phyloP scores from a whole-genome alignment of 1,140 invertebrate species.

The Pogonomyrmex barbatus region DNA sequence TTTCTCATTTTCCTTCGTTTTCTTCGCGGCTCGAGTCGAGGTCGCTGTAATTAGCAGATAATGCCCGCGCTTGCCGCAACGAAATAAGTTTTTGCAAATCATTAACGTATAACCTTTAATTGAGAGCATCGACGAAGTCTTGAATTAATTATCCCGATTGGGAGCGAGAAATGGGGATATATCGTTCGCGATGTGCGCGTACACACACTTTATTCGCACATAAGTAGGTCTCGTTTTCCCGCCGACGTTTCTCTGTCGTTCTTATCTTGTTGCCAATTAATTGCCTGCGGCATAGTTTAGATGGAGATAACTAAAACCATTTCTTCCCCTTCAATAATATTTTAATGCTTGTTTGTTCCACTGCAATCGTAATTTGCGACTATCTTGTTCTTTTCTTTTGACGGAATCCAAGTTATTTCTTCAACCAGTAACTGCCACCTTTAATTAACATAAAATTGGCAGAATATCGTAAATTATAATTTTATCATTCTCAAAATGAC shows the following conservation, averaged over 20 bases:
- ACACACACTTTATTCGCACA: slow-evolving; percentile 44
- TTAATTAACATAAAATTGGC: neutral
- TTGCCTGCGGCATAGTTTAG: slow-evolving; percentile 83
- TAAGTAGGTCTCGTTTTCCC: slow-evolving; percentile 68
- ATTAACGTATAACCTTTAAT: slow-evolving; percentile 84
- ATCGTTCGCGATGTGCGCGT: neutral
- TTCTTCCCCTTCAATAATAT: slow-evolving; percentile 43
- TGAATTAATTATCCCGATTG: slow-evolving; percentile 85
- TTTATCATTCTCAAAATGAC: neutral
- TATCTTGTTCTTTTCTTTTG: neutral
- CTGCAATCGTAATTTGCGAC: slow-evolving; percentile 23
- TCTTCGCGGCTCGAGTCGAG: slow-evolving; percentile 67
- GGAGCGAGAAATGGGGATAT: slow-evolving; percentile 64
- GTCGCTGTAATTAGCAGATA: slow-evolving; percentile 83
- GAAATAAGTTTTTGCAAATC: slow-evolving; percentile 84
- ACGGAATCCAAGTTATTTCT: neutral
- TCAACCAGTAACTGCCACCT: neutral
- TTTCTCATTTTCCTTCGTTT: slow-evolving; percentile 78
- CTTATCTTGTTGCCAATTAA: slow-evolving; percentile 85
- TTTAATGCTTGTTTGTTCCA: slow-evolving; percentile 38
- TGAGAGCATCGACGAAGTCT: slow-evolving; percentile 79
- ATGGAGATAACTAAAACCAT: slow-evolving; percentile 71
- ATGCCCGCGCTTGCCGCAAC: slow-evolving; percentile 72
- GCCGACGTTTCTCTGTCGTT: slow-evolving; percentile 68
- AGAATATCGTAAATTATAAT: neutral